Conservation (phyloP, 1,140 invertebrate species). For the Lordiphosa collinella region DNA sequence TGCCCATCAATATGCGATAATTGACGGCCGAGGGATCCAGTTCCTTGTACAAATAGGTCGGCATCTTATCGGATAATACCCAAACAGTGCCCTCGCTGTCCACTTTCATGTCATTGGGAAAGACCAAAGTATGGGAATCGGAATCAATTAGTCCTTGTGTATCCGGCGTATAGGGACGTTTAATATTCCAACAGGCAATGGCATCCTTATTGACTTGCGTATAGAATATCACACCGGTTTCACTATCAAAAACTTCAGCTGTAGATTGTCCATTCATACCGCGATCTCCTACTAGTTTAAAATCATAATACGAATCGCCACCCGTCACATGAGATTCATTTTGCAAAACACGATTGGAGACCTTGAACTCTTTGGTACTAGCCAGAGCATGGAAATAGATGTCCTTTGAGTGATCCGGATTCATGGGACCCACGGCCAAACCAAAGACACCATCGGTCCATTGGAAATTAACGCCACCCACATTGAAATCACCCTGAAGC, state of each 20-base stretch:
- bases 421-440: conserved; percentile 83
- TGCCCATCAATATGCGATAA: conserved; percentile 83
- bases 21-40: conserved; percentile 83
- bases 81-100: conserved; percentile 83
- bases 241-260: conserved; percentile 86
- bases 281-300: conserved; percentile 85
- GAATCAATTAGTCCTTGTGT: conserved; percentile 84
- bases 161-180: conserved; percentile 83
- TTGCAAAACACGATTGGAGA: conserved; percentile 85
- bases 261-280: conserved; percentile 87
- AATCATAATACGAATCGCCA: conserved; percentile 84
- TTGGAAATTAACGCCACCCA: conserved; percentile 87
- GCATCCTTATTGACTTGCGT: conserved; percentile 84
- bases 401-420: conserved; percentile 82
- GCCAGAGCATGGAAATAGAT: conserved; percentile 89
- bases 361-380: conserved; percentile 87
- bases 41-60: conserved; percentile 82
- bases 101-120: conserved; percentile 85
- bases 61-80: conserved; percentile 85
- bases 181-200: conserved; percentile 87
- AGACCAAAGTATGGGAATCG: conserved; percentile 84
- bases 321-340: conserved; percentile 83
- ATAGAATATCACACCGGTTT: conserved; percentile 87
- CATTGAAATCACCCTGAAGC: conserved; percentile 85
- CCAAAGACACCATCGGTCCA: conserved; percentile 89